These are phyloP conservation scores for Hippoglossus stenolepis DNA, from an alignment of 2,113 vertebrate species.

Conservation along the genomic window DNA sequence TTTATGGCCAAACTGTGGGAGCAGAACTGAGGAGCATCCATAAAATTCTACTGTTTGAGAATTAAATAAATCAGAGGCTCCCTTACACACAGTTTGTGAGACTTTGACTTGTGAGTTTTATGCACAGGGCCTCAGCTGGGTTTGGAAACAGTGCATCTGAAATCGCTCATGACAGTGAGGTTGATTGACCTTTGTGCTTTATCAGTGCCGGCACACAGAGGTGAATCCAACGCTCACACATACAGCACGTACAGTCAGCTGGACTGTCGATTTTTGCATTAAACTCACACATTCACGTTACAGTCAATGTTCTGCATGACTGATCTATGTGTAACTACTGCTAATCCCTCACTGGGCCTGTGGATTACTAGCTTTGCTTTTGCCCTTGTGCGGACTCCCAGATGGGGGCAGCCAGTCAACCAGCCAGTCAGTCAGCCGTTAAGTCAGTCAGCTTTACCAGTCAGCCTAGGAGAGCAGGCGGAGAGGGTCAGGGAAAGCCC, in stretches of 20 bases:
- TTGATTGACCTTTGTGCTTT: no score
- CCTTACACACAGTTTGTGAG: no score
- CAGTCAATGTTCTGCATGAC: conserved; percentile 57
- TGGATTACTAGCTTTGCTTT: conserved; percentile 61
- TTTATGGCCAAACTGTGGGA: not conserved
- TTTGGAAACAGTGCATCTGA: not conserved
- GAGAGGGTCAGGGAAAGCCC: conserved; percentile 22
- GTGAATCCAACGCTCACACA: not conserved
- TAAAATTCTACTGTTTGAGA: not conserved
- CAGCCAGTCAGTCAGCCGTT: conserved; percentile 18
- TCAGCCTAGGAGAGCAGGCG: conserved; percentile 9
- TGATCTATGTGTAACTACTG: conserved; percentile 56
- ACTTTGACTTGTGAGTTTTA: not conserved
- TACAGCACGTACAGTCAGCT: conserved; percentile 2
- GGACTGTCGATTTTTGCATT: conserved; percentile 18
- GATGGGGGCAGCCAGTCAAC: conserved; percentile 32
- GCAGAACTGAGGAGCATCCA: not conserved
- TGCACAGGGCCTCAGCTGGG: not conserved
- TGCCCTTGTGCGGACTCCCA: conserved; percentile 50
- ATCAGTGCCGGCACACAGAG: no score
- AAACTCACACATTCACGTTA: conserved; percentile 30
- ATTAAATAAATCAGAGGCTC: conserved; percentile 19
- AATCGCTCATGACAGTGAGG: no score
- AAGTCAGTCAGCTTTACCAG: conserved; percentile 25
- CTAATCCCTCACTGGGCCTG: conserved; percentile 58